A percentile compares a stretch with the other conserved stretches of the same genome.
Conservation (phyloP, 92 coral and sea anemone species). For the Metridium senile region DNA sequence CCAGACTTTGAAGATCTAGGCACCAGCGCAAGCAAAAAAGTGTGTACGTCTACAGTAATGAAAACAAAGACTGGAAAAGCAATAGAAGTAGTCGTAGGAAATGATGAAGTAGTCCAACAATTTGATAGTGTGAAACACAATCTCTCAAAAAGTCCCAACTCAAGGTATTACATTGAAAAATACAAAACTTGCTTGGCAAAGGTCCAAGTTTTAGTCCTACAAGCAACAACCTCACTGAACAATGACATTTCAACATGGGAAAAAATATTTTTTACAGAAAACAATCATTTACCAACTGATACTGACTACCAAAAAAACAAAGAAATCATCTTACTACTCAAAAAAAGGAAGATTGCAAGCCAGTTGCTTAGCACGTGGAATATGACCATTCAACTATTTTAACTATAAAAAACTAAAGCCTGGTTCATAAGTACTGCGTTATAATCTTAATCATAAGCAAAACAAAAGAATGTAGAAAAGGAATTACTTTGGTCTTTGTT, state of each 20-base stretch:
- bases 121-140: conserved; percentile 40
- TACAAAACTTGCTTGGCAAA: conserved; percentile 38
- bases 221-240: conserved; percentile 28
- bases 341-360: not conserved
- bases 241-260: not conserved
- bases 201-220: conserved; percentile 44
- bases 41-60: not conserved
- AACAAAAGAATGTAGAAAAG: no score
- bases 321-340: not conserved
- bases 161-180: conserved; percentile 47
- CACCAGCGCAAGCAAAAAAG: not conserved
- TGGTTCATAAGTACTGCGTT: no score
- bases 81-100: conserved; percentile 33
- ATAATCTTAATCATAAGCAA: no score
- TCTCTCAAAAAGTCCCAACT: conserved; percentile 28
- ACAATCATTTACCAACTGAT: not conserved
- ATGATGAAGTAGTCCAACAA: conserved; percentile 28
- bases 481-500: no score
- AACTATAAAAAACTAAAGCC: not conserved
- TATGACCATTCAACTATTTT: conserved; percentile 14
- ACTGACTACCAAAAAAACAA: conserved; percentile 9
- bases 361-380: conserved; percentile 21
- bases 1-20: not conserved
- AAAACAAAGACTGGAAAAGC: conserved; percentile 47
- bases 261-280: not conserved